Evolutionary conservation across 2,113 vertebrate species (phyloP).

Genomic region (Myiozetetes cayanensis): DNA sequence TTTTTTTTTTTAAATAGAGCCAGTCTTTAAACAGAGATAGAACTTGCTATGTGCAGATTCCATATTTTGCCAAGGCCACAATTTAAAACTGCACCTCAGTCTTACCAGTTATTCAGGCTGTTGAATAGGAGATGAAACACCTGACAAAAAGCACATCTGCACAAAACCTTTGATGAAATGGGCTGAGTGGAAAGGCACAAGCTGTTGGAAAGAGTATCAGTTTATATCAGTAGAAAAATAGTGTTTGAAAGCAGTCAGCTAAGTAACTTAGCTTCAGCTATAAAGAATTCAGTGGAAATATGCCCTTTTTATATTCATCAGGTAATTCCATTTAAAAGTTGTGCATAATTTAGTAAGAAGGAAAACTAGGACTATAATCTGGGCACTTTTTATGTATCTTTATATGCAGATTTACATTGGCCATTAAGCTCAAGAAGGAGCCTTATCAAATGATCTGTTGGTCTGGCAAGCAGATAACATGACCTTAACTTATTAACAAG

Average conservation of each 20-base stretch:
- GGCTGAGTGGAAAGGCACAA: background rate
- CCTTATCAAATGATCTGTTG: background rate
- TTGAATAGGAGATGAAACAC: background rate
- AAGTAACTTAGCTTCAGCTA: background rate
- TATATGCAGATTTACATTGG: background rate
- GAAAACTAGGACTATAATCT: background rate
- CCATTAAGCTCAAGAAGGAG: background rate
- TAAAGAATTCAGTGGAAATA: background rate
- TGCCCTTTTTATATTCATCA: background rate
- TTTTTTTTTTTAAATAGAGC: background rate
- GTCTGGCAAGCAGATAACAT: background rate
- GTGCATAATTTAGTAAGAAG: background rate
- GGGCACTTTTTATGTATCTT: background rate
- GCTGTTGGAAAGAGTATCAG: background rate
- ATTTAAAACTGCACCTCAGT: background rate
- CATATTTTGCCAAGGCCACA: background rate
- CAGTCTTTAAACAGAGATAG: background rate
- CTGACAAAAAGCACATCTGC: background rate
- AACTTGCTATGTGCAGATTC: background rate
- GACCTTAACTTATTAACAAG: background rate
- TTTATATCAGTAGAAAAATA: background rate
- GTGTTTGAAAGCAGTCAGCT: background rate
- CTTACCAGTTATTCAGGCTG: background rate
- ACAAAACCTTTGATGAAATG: background rate
- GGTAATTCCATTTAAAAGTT: background rate